Conservation (phyloP, 2,797 vertebrate genomes). For the Silurus lanzhouensis region DNA sequence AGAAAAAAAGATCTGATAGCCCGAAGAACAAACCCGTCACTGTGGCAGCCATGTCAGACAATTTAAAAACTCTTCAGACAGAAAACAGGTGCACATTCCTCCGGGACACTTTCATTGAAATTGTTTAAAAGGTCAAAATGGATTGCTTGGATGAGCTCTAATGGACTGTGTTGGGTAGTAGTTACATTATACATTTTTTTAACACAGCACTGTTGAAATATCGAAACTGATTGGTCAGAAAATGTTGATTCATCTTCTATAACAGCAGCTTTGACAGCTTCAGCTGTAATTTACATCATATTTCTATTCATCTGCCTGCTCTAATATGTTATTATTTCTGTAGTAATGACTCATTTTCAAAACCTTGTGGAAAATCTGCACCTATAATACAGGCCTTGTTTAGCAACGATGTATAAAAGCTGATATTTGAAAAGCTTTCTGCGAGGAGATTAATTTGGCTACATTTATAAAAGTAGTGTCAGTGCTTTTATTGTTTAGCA, state of each 20-base stretch:
- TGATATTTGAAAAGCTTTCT: background rate
- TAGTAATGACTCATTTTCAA: background rate
- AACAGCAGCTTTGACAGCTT: background rate
- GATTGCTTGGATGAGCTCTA: constrained; percentile 1
- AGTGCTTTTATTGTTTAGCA: background rate
- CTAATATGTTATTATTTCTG: background rate
- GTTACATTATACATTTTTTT: background rate
- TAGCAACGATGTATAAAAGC: background rate
- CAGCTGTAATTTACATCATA: background rate
- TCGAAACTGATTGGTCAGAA: background rate
- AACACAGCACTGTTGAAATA: background rate
- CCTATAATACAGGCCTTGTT: background rate
- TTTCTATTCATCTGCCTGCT: background rate
- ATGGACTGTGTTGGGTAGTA: background rate
- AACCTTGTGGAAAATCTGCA: background rate
- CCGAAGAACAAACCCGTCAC: background rate
- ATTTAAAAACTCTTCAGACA: background rate
- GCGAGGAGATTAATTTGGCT: background rate
- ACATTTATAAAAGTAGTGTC: background rate
- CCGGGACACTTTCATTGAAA: background rate
- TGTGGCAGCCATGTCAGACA: background rate
- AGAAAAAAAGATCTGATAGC: background rate
- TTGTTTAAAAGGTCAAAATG: background rate
- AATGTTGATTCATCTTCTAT: background rate
- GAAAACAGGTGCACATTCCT: background rate